Evolutionary conservation across 2,888 invertebrate genomes (phyloP).

Genomic region (Zonitis immaculata): DNA sequence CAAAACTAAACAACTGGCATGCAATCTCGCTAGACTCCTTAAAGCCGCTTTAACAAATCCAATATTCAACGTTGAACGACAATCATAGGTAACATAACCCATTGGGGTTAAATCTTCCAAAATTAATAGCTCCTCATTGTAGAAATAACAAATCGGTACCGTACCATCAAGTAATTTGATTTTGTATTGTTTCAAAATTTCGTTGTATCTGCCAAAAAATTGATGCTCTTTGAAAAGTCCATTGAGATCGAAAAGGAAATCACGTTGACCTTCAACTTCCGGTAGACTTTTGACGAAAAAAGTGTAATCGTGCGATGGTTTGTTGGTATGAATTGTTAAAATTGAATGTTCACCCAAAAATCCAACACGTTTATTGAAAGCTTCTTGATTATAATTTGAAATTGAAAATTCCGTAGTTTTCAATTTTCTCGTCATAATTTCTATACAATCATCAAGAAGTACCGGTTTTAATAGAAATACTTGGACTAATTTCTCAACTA

Average conservation of each 20-base stretch:
- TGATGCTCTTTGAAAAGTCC: constrained; percentile 51
- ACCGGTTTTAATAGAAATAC: background rate
- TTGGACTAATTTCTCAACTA: background rate
- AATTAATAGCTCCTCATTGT: constrained; percentile 37
- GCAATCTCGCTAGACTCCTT: constrained; percentile 31
- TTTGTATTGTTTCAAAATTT: constrained; percentile 39
- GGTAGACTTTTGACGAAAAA: constrained; percentile 62
- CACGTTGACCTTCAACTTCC: constrained; percentile 50
- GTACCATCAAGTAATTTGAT: constrained; percentile 30
- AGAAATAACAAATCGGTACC: constrained; percentile 41
- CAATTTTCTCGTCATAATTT: constrained; percentile 12
- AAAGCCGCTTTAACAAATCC: constrained; percentile 28
- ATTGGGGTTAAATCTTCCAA: constrained; percentile 42
- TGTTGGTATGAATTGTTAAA: constrained; percentile 17
- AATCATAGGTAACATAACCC: constrained; percentile 31
- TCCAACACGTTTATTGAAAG: constrained; percentile 21
- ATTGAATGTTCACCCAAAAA: constrained; percentile 31
- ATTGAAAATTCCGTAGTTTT: constrained; percentile 9
- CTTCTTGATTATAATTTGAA: constrained; percentile 8
- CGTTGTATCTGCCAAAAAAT: constrained; percentile 49
- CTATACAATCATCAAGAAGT: constrained; percentile 9
- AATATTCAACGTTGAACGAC: constrained; percentile 21
- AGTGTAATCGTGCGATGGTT: constrained; percentile 25
- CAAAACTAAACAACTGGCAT: constrained; percentile 40
- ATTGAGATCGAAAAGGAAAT: constrained; percentile 48